These are phyloP conservation scores for Ceuthmochares aereus DNA, from an alignment of 2,113 vertebrate genomes.

Conservation along the genomic window DNA sequence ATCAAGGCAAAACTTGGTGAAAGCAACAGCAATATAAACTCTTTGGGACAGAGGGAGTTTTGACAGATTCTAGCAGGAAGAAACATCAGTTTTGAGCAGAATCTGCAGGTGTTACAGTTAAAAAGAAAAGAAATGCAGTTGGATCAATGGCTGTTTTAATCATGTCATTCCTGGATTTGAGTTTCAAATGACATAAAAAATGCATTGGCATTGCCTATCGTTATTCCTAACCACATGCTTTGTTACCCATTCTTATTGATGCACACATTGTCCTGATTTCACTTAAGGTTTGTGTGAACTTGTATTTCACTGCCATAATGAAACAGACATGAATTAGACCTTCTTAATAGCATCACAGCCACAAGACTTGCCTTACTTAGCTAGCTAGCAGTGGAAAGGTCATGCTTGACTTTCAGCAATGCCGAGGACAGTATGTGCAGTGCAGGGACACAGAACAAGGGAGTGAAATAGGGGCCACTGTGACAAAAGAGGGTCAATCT, in stretches of 20 bases:
- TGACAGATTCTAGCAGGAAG: neutral
- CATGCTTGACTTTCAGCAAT: fast-evolving
- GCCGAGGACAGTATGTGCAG: fast-evolving
- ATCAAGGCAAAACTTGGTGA: neutral
- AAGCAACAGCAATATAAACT: neutral
- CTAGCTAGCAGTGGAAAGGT: neutral
- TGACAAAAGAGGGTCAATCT: neutral
- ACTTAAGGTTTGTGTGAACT: neutral
- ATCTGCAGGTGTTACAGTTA: fast-evolving
- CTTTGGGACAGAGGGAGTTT: neutral
- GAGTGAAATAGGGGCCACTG: neutral
- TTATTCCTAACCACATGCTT: no score
- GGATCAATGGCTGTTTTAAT: neutral
- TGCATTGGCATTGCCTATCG: fast-evolving
- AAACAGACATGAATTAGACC: neutral
- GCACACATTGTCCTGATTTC: neutral
- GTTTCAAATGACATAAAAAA: neutral
- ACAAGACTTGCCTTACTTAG: fast-evolving
- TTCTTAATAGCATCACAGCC: neutral
- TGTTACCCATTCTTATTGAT: neutral
- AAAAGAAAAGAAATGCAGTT: neutral
- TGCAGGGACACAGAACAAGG: neutral
- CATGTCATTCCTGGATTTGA: neutral
- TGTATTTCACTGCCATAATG: neutral
- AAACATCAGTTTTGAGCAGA: neutral